Evolutionary conservation across 2,888 invertebrate species (phyloP).

Genomic region (Eilema sororculum): DNA sequence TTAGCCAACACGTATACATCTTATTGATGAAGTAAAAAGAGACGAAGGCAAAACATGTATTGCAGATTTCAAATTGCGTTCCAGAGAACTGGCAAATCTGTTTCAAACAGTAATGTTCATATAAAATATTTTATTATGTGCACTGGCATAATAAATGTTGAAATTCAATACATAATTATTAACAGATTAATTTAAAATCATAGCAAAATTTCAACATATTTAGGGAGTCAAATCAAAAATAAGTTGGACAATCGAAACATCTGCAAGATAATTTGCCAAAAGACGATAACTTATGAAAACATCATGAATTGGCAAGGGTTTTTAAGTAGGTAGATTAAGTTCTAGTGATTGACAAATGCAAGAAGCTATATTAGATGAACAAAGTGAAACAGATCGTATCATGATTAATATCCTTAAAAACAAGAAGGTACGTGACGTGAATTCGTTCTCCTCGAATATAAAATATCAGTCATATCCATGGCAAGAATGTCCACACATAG

Average conservation of each 20-base stretch:
- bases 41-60: not conserved
- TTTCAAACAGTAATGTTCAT: not conserved
- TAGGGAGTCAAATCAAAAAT: not conserved
- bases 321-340: not conserved
- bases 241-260: not conserved
- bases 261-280: not conserved
- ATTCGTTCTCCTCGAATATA: conserved; percentile 2
- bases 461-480: conserved; percentile 25
- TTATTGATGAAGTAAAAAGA: not conserved
- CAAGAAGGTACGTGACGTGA: not conserved
- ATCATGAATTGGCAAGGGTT: not conserved
- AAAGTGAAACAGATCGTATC: not conserved
- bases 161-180: not conserved
- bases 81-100: not conserved
- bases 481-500: conserved; percentile 17
- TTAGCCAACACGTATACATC: not conserved
- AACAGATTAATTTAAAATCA: not conserved
- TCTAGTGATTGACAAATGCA: not conserved
- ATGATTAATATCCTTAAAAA: not conserved
- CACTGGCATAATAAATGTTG: conserved; percentile 4
- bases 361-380: not conserved
- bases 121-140: not conserved
- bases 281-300: not conserved
- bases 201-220: not conserved
- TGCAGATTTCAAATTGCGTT: not conserved